Evolutionary conservation across 2,888 invertebrate species (phyloP), one percentile per base, ranked within the genome.

Genomic region (Aleiodes alternator): DNA sequence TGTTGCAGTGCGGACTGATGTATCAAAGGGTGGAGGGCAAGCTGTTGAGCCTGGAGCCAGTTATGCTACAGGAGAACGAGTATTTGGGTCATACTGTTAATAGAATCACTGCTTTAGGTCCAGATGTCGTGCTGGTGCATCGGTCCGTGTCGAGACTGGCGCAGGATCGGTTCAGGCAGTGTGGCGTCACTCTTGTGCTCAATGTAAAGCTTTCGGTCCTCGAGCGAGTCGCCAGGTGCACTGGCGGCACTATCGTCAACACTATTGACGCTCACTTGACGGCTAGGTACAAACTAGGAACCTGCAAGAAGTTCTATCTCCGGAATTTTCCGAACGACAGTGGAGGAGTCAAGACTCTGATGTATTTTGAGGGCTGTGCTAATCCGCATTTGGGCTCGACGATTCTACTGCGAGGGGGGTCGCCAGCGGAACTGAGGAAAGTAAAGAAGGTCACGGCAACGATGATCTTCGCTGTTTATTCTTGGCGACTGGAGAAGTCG

Each of bases 1-100:
- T 98, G 8, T 91, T 98, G 16, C 94, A 96, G 82, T 97, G 97
- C 76, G 95, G 98, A 3, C 95, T 99, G 71, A 97, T 97, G 78
- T 99, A 98, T 89, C 98, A 99, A 88, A 91, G 98, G 74, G 96
- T 96, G 0, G 97, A 98, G 87, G 97, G 97, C 12, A 96, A 97
- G 87, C 92, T 98, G 78, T 94, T 98, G 69, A 97, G 98, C 1
- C 91, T 99, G 72, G 98, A 99, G 85, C 98, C 98, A 0, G 95
- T 99, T 31, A 92, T 98, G 83, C 91, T 98, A 90, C 98, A 98
- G 92, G 97, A 97, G 89, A 94, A 94, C 82, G 96, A 97, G 87
- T 97, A 96, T 89, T 90, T 97, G 48, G 92, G 94, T 38, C 95
- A 97, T 80, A 95, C 96, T 43, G 96, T 97, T 4, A 94, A 95